Evolutionary conservation across 2,888 invertebrate species (phyloP).

Genomic region (Drosophila mulleri): DNA sequence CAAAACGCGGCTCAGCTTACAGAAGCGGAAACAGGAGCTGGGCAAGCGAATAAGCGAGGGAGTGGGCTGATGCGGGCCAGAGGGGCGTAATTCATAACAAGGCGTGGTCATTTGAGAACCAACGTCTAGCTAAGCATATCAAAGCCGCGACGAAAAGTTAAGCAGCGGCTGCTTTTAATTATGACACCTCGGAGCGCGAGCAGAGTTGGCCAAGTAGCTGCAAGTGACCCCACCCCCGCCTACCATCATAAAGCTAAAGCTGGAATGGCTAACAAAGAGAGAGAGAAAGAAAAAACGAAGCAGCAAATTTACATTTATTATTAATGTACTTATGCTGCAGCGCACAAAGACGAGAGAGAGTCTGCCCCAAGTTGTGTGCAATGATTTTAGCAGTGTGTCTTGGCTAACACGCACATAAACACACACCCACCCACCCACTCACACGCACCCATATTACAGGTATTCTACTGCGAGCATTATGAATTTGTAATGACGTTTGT

Average conservation of each 20-base stretch:
- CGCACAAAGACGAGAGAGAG: slow-evolving; percentile 25
- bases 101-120: slow-evolving; percentile 23
- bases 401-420: slow-evolving; percentile 10
- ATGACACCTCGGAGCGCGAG: slow-evolving; percentile 62
- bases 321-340: slow-evolving; percentile 68
- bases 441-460: slow-evolving; percentile 8
- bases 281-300: slow-evolving; percentile 20
- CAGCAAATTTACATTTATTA: slow-evolving; percentile 76
- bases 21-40: slow-evolving; percentile 33
- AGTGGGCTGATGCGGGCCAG: too few relatives aligned
- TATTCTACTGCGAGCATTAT: slow-evolving; percentile 48
- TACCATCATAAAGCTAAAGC: not conserved
- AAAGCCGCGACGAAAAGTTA: slow-evolving; percentile 19
- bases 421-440: slow-evolving; percentile 19
- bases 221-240: not conserved
- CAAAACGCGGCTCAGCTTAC: slow-evolving; percentile 53
- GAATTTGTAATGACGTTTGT: slow-evolving; percentile 65
- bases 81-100: not conserved
- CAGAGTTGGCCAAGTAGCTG: slow-evolving; percentile 51
- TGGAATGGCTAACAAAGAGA: slow-evolving; percentile 11
- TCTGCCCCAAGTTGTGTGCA: slow-evolving; percentile 43
- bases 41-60: not conserved
- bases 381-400: slow-evolving; percentile 56
- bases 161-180: slow-evolving; percentile 62
- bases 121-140: slow-evolving; percentile 21